Evolutionary conservation across 1,140 invertebrate genomes (phyloP), one percentile per base, ranked within the genome.

Genomic region (Diachasmimorpha longicaudata): DNA sequence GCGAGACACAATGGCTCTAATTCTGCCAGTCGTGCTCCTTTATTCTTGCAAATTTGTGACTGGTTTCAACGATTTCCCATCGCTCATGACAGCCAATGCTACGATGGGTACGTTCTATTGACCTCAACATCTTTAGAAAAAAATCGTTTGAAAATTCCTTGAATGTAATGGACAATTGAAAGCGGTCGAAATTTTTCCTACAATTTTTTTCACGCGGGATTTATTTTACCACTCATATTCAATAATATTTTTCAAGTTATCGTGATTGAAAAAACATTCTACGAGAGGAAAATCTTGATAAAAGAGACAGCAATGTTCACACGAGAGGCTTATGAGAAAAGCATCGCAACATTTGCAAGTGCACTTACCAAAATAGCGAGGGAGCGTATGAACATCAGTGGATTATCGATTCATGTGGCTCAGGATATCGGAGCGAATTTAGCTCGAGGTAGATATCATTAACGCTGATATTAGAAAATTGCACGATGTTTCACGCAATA

Each of bases 71-170:
- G 92, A 92, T 79, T 93, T 93, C 86, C 93, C 93, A 5, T 93
- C 93, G 0, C 86, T 94, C 72, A 89, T 93, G 0, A 91, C 91
- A 23, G 89, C 92, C 8, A 94, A 94, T 86, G 93, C 92, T 6
- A 92, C 93, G 10, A 89, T 94, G 82, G 93, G 93, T 94, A 89
- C 14, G 14, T 52, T 52, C 14, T 52, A 52, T 19, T 52, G 11
- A 52, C 19, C 14, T 8, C 31, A 31, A 31, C 31, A 31, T 6
- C 2, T 31, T 3, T 6, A 31, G 6, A 31, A 31, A 31, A n/a
- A 46, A 84, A 86, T 76, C 55, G 69, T 72, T 19, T n/a, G 25
- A 46, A 1, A 48, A 72, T 46, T 37, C n/a, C n/a, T n/a, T n/a
- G n/a, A n/a, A n/a, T n/a, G n/a, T n/a, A n/a, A n/a, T n/a, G n/a